Percentiles rank a stretch among this genome's conserved stretches.
Conservation (phyloP, 2,797 vertebrate genomes). For the Hybognathus amarus region DNA sequence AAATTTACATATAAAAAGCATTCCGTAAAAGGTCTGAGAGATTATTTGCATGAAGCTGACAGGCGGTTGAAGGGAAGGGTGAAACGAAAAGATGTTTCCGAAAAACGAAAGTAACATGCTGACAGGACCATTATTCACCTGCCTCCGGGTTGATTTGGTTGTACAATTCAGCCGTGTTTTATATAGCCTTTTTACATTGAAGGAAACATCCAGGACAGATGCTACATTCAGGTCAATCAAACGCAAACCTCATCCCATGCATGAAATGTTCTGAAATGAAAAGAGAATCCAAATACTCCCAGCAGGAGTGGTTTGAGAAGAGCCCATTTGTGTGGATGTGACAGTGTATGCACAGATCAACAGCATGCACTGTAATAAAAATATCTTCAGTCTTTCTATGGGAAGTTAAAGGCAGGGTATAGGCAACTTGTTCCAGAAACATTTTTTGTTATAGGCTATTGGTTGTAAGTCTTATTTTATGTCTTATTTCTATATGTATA, state of each 20-base stretch:
- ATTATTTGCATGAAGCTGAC: slow-evolving; percentile 44
- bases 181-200: slow-evolving; percentile 3
- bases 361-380: neutral
- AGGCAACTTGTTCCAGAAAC: too few species aligned
- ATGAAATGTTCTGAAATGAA: slow-evolving; percentile 28
- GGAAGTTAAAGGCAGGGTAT: neutral
- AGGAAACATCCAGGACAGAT: slow-evolving; percentile 20
- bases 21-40: slow-evolving; percentile 35
- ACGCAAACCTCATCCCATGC: slow-evolving; percentile 1
- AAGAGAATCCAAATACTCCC: neutral
- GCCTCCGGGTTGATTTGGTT: slow-evolving; percentile 30
- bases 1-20: slow-evolving; percentile 53
- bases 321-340: neutral
- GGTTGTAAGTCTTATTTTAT: too few species aligned
- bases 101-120: slow-evolving; percentile 13
- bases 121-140: slow-evolving; percentile 37
- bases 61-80: slow-evolving; percentile 32
- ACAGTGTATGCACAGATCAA: neutral
- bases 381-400: neutral
- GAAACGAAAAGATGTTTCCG: slow-evolving; percentile 26
- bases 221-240: slow-evolving; percentile 34
- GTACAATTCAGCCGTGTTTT: slow-evolving; percentile 21
- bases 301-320: neutral
- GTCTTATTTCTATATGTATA: too few species aligned
- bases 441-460: too few species aligned